Evolutionary conservation across 2,888 invertebrate genomes (phyloP).

Genomic region (Harpalus rubripes): DNA sequence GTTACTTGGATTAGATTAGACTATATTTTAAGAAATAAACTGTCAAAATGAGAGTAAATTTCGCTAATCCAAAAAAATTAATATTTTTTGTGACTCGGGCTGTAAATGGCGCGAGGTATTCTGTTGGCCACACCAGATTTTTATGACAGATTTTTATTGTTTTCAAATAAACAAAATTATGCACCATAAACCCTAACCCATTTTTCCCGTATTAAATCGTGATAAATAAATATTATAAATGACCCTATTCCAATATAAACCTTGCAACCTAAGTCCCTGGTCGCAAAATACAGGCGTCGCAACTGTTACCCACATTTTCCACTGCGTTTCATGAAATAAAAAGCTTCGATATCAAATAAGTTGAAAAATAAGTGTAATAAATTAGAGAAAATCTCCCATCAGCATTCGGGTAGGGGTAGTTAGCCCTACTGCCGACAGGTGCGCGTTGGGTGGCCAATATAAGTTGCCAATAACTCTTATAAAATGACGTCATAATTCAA

Average conservation of each 20-base stretch:
- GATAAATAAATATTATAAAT: constrained; percentile 29
- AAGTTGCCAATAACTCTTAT: constrained; percentile 63
- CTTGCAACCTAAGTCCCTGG: neutral
- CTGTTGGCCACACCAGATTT: no score
- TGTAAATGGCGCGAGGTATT: no score
- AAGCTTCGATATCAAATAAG: constrained; percentile 31
- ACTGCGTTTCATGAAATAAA: constrained; percentile 30
- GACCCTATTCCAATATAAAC: constrained; percentile 33
- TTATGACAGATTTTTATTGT: neutral
- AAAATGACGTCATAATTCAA: constrained; percentile 65
- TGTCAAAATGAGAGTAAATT: no score
- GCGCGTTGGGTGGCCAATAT: constrained; percentile 51
- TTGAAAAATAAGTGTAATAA: constrained; percentile 49
- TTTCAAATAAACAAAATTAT: neutral
- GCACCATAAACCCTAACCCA: neutral
- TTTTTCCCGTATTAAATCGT: constrained; percentile 32
- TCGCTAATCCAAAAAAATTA: no score
- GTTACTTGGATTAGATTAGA: no score
- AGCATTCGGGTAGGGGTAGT: constrained; percentile 22
- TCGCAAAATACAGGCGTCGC: constrained; percentile 2
- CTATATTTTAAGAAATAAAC: no score
- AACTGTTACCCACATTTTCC: constrained; percentile 24
- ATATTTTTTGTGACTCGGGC: no score
- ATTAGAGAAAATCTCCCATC: constrained; percentile 37
- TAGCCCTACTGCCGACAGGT: constrained; percentile 56